Evolutionary conservation across 2,888 invertebrate species (phyloP), one percentile per base, ranked within the genome.

Genomic region (Latrodectus hesperus): DNA sequence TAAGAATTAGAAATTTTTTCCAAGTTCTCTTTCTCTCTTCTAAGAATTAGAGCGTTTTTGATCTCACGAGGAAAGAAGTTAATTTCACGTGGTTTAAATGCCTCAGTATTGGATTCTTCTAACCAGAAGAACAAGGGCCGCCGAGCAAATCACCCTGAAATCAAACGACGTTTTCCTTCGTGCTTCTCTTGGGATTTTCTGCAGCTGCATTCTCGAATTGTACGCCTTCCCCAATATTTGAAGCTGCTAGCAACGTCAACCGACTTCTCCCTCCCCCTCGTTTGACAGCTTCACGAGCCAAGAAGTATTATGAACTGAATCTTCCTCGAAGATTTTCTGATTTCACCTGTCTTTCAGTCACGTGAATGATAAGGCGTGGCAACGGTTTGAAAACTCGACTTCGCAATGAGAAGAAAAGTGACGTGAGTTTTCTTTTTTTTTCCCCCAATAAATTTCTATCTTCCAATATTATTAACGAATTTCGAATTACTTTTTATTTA

Each of bases 261-360:
- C 53, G 65, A 38, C 14, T 60, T 60, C 51, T 22, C 38, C 53
- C 14, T 49, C 60, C 75, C 67, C 38, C 68, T 38, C 26, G 60
- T 73, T 84, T 87, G 86, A 87, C 86, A 87, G 86, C 81, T 75
- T 71, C 80, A 75, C 78, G 78, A 67, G 71, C 81, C 73, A 49
- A 55, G 70, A 70, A 68, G 85, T 74, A 84, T 84, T 78, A 78
- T 78, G 52, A 80, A 80, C 80, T 77, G 49, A 60, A 60, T 60
- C 81, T 53, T 77, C 86, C 86, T 76, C 65, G 60, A 76, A 87
- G 86, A 87, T 81, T 87, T 87, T 71, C 81, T 81, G 86, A 87
- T 87, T 87, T 87, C 86, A 87, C 86, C 86, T 87, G 86, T 87
- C 86, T 87, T 60, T 72, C 55, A 77, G 81, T 80, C 86, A 87